Evolutionary conservation across 1,140 invertebrate genomes (phyloP), one percentile per base, ranked within the genome.

Genomic region (Diuraphis noxia): DNA sequence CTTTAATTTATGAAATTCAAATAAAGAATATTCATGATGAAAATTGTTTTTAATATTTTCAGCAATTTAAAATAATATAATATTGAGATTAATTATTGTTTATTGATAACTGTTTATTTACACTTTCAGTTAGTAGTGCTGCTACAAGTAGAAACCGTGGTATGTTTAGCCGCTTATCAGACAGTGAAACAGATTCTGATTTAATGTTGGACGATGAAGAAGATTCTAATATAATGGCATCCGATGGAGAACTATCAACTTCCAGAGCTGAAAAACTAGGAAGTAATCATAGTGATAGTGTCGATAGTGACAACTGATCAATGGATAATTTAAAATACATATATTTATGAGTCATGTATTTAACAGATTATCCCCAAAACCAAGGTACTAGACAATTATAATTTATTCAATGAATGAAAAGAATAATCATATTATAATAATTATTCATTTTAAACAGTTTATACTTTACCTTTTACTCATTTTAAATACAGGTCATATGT

Each of bases 121-220:
- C n/a, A 79, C 17, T 43, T 90, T 49, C 40, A 91, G 89, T 81
- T 25, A 91, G 89, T 49, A 91, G 72, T 40, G 89, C 63, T 3
- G 63, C 89, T 81, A 91, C 72, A 91, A 82, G 43, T 82, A 81
- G 72, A 91, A 81, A 81, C n/a, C 89, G 72, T n/a, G 46, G 89
- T 21, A 91, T 91, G 89, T 91, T 91, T 91, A 43, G 36, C n/a
- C 72, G 13, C 19, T 79, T 91, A 46, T 49, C 89, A 82, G 89
- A 91, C 17, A 91, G 89, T 52, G 89, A 91, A 46, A 82, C 89
- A 40, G 89, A 91, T 91, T 91, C 89, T 52, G 89, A 91, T 52
- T 91, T 91, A 30, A 91, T 91, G 89, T 81, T 91, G 23, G 89
- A 91, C 0, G 89, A 91, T 52, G 89, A 91, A 90, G 88, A 89